Conservation (phyloP, 2,113 vertebrate genomes). For the Callionymus lyra region DNA sequence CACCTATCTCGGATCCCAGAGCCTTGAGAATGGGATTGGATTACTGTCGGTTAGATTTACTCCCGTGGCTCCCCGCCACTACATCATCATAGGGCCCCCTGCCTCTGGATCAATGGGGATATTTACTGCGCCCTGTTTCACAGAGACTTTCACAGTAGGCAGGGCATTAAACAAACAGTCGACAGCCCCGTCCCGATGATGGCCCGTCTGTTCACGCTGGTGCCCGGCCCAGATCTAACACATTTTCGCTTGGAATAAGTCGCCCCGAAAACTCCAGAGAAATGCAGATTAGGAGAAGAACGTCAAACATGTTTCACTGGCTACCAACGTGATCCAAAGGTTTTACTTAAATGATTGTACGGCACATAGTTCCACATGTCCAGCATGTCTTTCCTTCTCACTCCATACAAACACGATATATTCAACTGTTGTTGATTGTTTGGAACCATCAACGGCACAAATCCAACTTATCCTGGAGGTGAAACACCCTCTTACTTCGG, state of each 20-base stretch:
- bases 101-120: constrained; percentile 74
- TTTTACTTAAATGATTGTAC: no score
- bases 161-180: constrained; percentile 69
- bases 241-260: constrained; percentile 53
- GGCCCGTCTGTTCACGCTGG: constrained; percentile 53
- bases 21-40: constrained; percentile 74
- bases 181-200: constrained; percentile 60
- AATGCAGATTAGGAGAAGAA: constrained; percentile 36
- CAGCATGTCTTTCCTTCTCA: no score
- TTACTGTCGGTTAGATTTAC: constrained; percentile 77
- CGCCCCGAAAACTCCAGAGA: constrained; percentile 29
- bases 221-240: constrained; percentile 51
- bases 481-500: no score
- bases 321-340: no score
- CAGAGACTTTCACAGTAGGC: constrained; percentile 65
- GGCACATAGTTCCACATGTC: no score
- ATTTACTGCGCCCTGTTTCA: constrained; percentile 75
- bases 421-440: no score
- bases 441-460: no score
- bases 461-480: no score
- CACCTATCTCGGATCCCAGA: constrained; percentile 72
- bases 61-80: constrained; percentile 62
- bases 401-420: no score
- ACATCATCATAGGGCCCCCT: constrained; percentile 72
- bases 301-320: not conserved